phyloP scores from a whole-genome alignment of 2,113 vertebrate species.

The Hemiprocne comata region DNA sequence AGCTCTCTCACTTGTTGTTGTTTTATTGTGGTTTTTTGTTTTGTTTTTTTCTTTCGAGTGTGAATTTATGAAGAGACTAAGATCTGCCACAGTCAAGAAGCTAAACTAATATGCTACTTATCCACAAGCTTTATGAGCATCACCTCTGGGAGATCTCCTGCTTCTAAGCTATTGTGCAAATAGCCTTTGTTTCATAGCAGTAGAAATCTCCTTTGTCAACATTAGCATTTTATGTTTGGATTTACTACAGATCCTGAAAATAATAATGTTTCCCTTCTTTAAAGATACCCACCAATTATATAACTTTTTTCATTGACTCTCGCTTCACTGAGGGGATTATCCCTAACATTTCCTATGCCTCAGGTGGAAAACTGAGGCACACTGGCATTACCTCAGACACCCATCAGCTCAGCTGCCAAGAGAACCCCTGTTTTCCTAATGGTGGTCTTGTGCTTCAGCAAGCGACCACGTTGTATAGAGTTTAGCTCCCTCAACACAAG shows the following conservation, averaged over 20 bases:
- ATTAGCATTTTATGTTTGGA: background rate
- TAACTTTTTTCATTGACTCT: background rate
- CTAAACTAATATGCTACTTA: background rate
- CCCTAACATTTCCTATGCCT: background rate
- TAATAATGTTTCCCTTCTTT: background rate
- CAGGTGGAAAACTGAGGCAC: background rate
- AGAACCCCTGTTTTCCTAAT: background rate
- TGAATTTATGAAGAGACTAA: background rate
- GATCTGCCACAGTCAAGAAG: background rate
- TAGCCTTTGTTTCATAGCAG: background rate
- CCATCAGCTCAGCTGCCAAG: background rate
- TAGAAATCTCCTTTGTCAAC: conserved; percentile 36
- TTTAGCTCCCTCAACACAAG: background rate
- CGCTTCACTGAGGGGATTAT: background rate
- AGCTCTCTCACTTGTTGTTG: background rate
- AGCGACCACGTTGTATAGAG: rapidly evolving
- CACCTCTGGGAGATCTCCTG: background rate
- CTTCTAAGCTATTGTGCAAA: background rate
- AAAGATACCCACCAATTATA: background rate
- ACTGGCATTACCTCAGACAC: background rate
- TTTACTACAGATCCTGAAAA: background rate
- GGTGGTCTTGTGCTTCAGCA: background rate
- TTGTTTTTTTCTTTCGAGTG: background rate
- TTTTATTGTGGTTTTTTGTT: background rate
- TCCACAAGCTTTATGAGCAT: background rate